Evolutionary conservation across 2,797 vertebrate genomes (phyloP), one percentile per base, ranked within the genome.

Genomic region (Gymnothorax reevesii): DNA sequence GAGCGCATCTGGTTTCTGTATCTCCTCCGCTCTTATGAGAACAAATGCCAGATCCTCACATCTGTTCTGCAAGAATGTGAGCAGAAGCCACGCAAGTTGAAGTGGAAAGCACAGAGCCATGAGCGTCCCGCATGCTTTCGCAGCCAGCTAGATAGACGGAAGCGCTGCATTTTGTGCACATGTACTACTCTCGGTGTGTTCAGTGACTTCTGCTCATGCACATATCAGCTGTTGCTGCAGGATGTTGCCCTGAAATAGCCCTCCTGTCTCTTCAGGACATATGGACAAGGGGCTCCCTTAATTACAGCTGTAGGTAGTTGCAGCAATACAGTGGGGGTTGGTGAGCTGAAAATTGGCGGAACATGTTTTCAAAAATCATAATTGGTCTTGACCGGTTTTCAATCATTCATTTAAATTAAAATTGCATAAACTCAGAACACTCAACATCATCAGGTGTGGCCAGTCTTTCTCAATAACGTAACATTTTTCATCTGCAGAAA

Each of bases 61-160:
- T 91, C 90, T 94, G 90, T 85, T 92, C 83, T 88, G 86, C 84
- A 82, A 85, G 82, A 89, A 87, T 77, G 52, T 88, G 88, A 92
- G 87, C 82, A 88, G 86, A 73, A 90, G 86, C 88, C 80, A 57
- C 84, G 55, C 64, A 84, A 84, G 73, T 71, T 25, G 71, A 42
- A 42, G 55, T 60, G 25, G 15, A 49, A 17, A 60, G 64, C 83
- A 9, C 27, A 83, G 17, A 7, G 57, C 15, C 25, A 33, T 62
- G 57, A 62, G 59, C 20, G 12, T 42, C 57, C 25, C 15, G 8
- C 62, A 27, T 49, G 27, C 57, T 83, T 33, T 83, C 17, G 25
- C 7, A 33, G 83, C 83, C 83, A 64, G 57, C 62, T 25, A 83
- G 20, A 17, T 79, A 17, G 33, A 49, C 42, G 2, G 71, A 17